These are phyloP conservation scores for Coptodon rendalli DNA, from an alignment of 2,113 vertebrate species.

Conservation along the genomic window DNA sequence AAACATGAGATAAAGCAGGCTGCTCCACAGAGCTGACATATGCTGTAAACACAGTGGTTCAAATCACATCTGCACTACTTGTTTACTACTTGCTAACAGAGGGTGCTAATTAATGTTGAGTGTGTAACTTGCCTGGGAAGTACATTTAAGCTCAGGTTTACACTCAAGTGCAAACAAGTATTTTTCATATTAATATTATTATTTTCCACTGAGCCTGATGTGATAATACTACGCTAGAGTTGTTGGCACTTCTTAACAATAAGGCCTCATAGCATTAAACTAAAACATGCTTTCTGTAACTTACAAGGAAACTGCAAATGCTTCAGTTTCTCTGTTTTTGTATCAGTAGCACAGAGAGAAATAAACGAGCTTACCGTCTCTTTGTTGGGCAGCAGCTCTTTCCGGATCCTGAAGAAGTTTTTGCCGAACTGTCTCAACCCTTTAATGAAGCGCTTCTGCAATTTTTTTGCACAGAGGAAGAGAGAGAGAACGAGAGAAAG, in stretches of 20 bases:
- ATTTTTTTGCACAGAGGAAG: constrained; percentile 44
- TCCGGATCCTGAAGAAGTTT: constrained; percentile 99
- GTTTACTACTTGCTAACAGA: constrained; percentile 28
- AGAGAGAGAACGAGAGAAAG: background rate
- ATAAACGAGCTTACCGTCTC: constrained; percentile 80
- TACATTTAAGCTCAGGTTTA: background rate
- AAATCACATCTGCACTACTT: constrained; percentile 30
- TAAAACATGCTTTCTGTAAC: background rate
- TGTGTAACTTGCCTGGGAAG: background rate
- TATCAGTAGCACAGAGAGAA: background rate
- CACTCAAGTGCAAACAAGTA: background rate
- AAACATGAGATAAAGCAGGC: background rate
- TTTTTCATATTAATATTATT: background rate
- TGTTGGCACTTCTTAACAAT: constrained; percentile 14
- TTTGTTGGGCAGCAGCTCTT: constrained; percentile 92
- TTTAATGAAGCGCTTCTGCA: constrained; percentile 97
- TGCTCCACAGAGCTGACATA: background rate
- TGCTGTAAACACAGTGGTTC: constrained; percentile 9
- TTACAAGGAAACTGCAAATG: background rate
- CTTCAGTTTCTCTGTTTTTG: background rate
- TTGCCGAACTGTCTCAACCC: constrained; percentile 97
- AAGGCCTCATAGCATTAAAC: constrained; percentile 11
- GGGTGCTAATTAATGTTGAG: constrained; percentile 33
- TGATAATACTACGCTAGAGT: background rate
- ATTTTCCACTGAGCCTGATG: background rate